Percentiles rank a stretch among this genome's conserved stretches.
phyloP scores from a whole-genome alignment of 2,797 vertebrate species.

The Scomberomorus guttatus region DNA sequence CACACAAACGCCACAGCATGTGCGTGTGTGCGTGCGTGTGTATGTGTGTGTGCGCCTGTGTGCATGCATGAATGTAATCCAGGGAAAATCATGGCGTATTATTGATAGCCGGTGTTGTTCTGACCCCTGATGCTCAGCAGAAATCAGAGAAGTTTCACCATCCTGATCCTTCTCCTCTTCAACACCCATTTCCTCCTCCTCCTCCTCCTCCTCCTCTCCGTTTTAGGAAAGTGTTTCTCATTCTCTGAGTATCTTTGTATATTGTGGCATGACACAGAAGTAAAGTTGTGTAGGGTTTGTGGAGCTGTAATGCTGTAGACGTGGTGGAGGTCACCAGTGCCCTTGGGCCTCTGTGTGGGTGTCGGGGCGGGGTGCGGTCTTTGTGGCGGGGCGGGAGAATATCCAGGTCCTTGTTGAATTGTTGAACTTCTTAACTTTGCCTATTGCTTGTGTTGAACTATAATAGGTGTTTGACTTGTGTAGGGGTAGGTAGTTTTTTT shows the following conservation, averaged over 20 bases:
- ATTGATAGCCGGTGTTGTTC: slow-evolving; percentile 38
- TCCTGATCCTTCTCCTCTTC: slow-evolving; percentile 23
- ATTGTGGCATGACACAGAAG: slow-evolving; percentile 85
- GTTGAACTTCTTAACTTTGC: slow-evolving; percentile 82
- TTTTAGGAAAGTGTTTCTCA: slow-evolving; percentile 80
- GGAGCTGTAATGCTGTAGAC: slow-evolving; percentile 77
- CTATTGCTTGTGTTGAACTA: slow-evolving; percentile 87
- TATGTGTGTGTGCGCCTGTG: background rate
- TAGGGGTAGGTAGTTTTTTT: slow-evolving; percentile 86
- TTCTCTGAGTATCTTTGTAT: slow-evolving; percentile 80
- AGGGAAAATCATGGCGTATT: slow-evolving; percentile 36
- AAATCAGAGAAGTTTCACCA: slow-evolving; percentile 40
- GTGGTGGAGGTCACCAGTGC: slow-evolving; percentile 65
- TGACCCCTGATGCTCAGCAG: slow-evolving; percentile 56
- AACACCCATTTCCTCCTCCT: slow-evolving; percentile 60
- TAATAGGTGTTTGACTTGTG: slow-evolving; percentile 87
- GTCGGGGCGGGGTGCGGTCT: slow-evolving; percentile 19
- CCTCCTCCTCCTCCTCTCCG: slow-evolving; percentile 74
- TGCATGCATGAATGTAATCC: slow-evolving; percentile 58
- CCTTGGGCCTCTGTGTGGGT: slow-evolving; percentile 55
- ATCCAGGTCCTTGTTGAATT: slow-evolving; percentile 75
- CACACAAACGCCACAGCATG: slow-evolving; percentile 26
- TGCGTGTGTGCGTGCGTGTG: slow-evolving; percentile 13
- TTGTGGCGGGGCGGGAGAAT: slow-evolving; percentile 47
- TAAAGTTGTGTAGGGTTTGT: slow-evolving; percentile 83